A percentile compares a stretch with the other conserved stretches of the same genome.
phyloP scores from a whole-genome alignment of 1,140 invertebrate species.

The Polypedilum pembai region DNA sequence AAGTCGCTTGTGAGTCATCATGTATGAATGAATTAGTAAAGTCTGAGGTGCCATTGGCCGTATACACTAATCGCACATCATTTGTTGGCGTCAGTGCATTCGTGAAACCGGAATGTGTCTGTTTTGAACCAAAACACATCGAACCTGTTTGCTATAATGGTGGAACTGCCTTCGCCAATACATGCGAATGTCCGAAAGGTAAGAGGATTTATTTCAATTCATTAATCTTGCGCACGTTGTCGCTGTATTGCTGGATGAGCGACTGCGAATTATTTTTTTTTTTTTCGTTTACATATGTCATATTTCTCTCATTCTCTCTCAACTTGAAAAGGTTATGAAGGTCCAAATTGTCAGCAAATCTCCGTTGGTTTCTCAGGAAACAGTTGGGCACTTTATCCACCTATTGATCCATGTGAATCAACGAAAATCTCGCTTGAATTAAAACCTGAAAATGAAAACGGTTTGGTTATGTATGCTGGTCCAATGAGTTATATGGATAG shows the following conservation, averaged over 20 bases:
- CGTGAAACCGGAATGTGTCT: slow-evolving; percentile 67
- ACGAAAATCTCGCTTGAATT: slow-evolving; percentile 72
- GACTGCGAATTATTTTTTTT: not conserved
- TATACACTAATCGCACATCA: slow-evolving; percentile 82
- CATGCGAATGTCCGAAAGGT: slow-evolving; percentile 52
- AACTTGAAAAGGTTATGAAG: slow-evolving; percentile 57
- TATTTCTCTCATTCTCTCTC: not conserved
- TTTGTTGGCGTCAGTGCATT: slow-evolving; percentile 80
- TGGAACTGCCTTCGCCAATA: slow-evolving; percentile 53
- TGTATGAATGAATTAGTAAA: slow-evolving; percentile 66
- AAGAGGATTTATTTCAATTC: not conserved
- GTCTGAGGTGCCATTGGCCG: slow-evolving; percentile 61
- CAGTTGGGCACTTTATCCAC: slow-evolving; percentile 82
- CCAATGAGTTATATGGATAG: slow-evolving; percentile 60
- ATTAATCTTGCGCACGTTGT: not conserved
- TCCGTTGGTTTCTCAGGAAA: slow-evolving; percentile 78
- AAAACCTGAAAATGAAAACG: slow-evolving; percentile 60
- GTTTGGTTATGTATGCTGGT: slow-evolving; percentile 86
- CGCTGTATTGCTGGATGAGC: not conserved
- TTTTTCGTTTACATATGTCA: not conserved
- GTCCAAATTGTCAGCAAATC: slow-evolving; percentile 82
- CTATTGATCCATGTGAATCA: slow-evolving; percentile 68
- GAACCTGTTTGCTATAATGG: slow-evolving; percentile 58
- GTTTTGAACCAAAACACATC: slow-evolving; percentile 47
- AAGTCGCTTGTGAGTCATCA: slow-evolving; percentile 58